Evolutionary conservation across 2,797 vertebrate genomes (phyloP).

Genomic region (Lagodon rhomboides): DNA sequence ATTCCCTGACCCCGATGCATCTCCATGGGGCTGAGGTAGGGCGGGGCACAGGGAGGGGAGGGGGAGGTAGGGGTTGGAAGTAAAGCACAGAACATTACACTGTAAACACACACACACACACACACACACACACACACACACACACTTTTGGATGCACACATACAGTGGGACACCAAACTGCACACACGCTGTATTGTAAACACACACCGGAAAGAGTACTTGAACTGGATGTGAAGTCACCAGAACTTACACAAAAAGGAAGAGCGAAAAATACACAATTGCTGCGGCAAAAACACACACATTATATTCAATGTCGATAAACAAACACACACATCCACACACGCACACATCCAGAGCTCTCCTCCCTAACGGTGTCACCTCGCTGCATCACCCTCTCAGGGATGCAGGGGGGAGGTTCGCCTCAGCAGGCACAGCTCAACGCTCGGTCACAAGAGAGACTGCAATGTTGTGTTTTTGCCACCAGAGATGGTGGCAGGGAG

Average conservation of each 20-base stretch:
- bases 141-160: slow-evolving; percentile 35
- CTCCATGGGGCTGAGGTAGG: slow-evolving; percentile 85
- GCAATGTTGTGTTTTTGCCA: slow-evolving; percentile 76
- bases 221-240: slow-evolving; percentile 70
- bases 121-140: slow-evolving; percentile 5
- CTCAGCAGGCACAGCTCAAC: slow-evolving; percentile 76
- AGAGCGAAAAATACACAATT: slow-evolving; percentile 18
- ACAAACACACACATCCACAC: slow-evolving; percentile 42
- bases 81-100: slow-evolving; percentile 64
- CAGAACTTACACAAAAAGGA: slow-evolving; percentile 33
- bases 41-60: slow-evolving; percentile 73
- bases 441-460: slow-evolving; percentile 72
- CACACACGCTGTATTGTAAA: slow-evolving; percentile 8
- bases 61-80: slow-evolving; percentile 59
- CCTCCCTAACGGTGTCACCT: slow-evolving; percentile 83
- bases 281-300: slow-evolving; percentile 30
- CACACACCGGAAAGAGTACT: slow-evolving; percentile 44
- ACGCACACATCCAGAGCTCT: slow-evolving; percentile 61
- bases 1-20: slow-evolving; percentile 87
- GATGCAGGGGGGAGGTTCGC: slow-evolving; percentile 83
- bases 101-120: slow-evolving; percentile 34
- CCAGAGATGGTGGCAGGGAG: slow-evolving; percentile 72
- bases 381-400: slow-evolving; percentile 81
- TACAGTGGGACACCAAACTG: slow-evolving; percentile 26
- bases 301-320: slow-evolving; percentile 53